Evolutionary conservation across 2,888 invertebrate genomes (phyloP), one percentile per base, ranked within the genome.

Genomic region (Epirrita christyi): DNA sequence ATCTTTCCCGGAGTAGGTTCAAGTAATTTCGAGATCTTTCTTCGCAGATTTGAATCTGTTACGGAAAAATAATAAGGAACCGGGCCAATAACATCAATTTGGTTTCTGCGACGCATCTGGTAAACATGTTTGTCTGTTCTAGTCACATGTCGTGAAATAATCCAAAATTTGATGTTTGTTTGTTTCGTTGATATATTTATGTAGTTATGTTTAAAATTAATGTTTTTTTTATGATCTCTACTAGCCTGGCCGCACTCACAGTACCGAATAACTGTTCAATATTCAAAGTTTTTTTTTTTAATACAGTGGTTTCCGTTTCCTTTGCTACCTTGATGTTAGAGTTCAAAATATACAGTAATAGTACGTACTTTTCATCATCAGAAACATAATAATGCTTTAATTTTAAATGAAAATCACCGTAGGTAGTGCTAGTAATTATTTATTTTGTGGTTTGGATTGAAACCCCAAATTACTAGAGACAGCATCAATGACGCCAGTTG

Each of bases 101-200:
- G 45, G 45, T 50, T 41, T 29, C 15, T 28, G 37, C 32, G 29
- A 34, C 21, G 43, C 40, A 32, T 37, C 71, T 71, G 66, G 81
- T 81, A 83, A 86, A 85, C 84, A 86, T 86, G 86, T 86, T 85
- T 86, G 82, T 80, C 69, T 73, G 59, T 65, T 58, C 44, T 21
- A n/a, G 21, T 27, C 21, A 44, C 37, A 32, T 14, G 15, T n/a
- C 13, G 29, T 13, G 11, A 40, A 11, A 28, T 28, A 43, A 28
- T 28, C 11, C n/a, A 6, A 43, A 21, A 21, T 21, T 2, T 2
- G 2, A 21, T 21, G n/a, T n/a, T n/a, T n/a, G n/a, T n/a, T n/a
- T n/a, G n/a, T n/a, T n/a, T n/a, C n/a, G n/a, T n/a, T n/a, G n/a
- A n/a, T n/a, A n/a, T n/a, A n/a, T n/a, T n/a, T n/a, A n/a, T n/a